Base-by-base conservation (phyloP, 1,140 invertebrate species). In the Scylla paramamosain region DNA sequence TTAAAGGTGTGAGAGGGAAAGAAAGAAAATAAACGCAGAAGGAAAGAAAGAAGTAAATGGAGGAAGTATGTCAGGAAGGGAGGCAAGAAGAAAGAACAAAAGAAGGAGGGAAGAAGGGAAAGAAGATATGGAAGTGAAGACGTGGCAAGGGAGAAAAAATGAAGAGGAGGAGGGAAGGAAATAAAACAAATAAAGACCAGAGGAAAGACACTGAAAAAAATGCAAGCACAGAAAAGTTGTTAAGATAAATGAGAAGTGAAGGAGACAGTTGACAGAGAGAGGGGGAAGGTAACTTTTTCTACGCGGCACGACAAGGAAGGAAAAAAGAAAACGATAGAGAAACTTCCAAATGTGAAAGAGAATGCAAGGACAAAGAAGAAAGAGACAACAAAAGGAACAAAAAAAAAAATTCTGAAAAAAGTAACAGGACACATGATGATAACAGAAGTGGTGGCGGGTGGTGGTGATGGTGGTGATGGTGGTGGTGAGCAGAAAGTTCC, bases 211-310 rank as follows among this genome's bases (percentile, higher is more conserved):
- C 3, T 59, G 25, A 77, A 77, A 77, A 77, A 77, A 12, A 20
- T 59, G 16, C 0, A 12, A 20, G 52, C 52, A 59, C 10, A 59
- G 52, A 59, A 59, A n/a, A 77, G 67, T 77, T 77, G 25, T 77
- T 77, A 77, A 77, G n/a, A 77, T 77, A 77, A n/a, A 77, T 77
- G 67, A 77, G 67, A 77, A 77, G 6, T 77, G 67, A 77, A 77
- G 67, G n/a, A 77, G 67, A 20, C 52, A 59, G 67, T 77, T 77
- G 67, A 77, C 67, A 77, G 67, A 77, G 67, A 77, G 25, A 77
- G n/a, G 67, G 67, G 67, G 67, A 77, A 20, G 67, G 25, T 2
- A 77, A 25, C 6, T 77, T 77, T 77, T 77, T 77, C 67, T 77
- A 20, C 16, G 25, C 67, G 67, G 25, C 4, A 77, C 20, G 67